A percentile compares a stretch with the other conserved stretches of the same genome.
Evolutionary conservation across 2,113 vertebrate species (phyloP).

Genomic region (Pygoscelis adeliae): DNA sequence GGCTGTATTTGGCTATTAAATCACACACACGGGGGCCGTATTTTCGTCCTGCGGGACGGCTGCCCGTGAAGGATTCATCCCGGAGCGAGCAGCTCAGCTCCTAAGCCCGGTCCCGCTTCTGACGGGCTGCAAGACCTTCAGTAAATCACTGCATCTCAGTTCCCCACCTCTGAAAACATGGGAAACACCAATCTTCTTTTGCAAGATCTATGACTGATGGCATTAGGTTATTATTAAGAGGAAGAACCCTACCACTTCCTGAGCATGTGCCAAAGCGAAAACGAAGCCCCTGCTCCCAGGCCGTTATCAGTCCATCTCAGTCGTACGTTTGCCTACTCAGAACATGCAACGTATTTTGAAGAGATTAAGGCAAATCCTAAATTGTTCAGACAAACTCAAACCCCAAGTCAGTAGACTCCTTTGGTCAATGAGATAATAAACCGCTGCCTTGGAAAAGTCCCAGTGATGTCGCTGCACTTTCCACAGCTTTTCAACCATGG

Average conservation of each 20-base stretch:
- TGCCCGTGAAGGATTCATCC: background rate
- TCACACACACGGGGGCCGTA: background rate
- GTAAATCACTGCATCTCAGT: background rate
- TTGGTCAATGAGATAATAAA: conserved; percentile 53
- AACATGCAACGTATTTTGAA: background rate
- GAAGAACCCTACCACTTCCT: background rate
- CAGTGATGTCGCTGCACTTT: conserved; percentile 9
- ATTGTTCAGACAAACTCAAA: background rate
- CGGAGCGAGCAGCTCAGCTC: background rate
- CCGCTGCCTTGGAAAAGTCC: background rate
- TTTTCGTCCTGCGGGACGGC: fast-evolving
- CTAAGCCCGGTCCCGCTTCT: fast-evolving
- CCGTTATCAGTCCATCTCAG: background rate
- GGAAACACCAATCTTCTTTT: background rate
- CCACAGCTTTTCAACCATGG: background rate
- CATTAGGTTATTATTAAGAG: background rate
- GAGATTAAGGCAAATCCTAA: background rate
- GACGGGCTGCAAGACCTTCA: background rate
- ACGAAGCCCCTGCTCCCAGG: background rate
- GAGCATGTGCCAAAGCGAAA: background rate
- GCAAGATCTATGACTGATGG: background rate
- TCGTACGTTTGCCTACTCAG: background rate
- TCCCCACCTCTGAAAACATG: background rate
- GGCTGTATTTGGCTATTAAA: background rate
- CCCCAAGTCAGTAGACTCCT: background rate